These are phyloP conservation scores for Eulemur coronatus DNA, from an alignment of 2,797 vertebrate genomes.

Conservation along the genomic window DNA sequence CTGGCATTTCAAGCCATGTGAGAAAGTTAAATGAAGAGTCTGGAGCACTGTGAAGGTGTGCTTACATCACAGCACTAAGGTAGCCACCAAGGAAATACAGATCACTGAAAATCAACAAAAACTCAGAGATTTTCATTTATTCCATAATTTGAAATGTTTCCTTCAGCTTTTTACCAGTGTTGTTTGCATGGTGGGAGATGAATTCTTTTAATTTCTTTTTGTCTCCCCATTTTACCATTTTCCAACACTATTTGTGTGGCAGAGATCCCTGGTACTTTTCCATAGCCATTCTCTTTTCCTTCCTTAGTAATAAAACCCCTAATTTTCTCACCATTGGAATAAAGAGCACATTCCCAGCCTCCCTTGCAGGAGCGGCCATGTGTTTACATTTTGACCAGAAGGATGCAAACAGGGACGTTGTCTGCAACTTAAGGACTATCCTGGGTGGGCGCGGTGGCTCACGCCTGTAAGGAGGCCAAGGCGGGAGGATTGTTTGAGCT, in stretches of 20 bases:
- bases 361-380: neutral
- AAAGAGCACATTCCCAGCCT: neutral
- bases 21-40: conserved; percentile 14
- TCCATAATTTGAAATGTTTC: neutral
- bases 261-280: neutral
- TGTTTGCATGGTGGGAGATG: neutral
- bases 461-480: no score
- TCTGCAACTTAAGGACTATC: neutral
- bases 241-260: neutral
- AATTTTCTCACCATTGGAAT: neutral
- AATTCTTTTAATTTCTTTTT: neutral
- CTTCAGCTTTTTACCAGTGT: neutral
- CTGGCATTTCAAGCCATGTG: neutral
- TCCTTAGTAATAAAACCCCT: neutral
- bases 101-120: neutral
- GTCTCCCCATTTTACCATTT: neutral
- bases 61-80: neutral
- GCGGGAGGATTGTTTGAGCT: no score
- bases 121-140: neutral
- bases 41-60: neutral
- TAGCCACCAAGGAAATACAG: neutral
- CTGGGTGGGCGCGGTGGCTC: neutral
- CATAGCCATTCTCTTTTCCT: neutral
- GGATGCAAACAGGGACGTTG: neutral
- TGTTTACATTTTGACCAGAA: neutral